Evolutionary conservation across 2,797 vertebrate species (phyloP), one percentile per base, ranked within the genome.

Genomic region (Girardinus metallicus): DNA sequence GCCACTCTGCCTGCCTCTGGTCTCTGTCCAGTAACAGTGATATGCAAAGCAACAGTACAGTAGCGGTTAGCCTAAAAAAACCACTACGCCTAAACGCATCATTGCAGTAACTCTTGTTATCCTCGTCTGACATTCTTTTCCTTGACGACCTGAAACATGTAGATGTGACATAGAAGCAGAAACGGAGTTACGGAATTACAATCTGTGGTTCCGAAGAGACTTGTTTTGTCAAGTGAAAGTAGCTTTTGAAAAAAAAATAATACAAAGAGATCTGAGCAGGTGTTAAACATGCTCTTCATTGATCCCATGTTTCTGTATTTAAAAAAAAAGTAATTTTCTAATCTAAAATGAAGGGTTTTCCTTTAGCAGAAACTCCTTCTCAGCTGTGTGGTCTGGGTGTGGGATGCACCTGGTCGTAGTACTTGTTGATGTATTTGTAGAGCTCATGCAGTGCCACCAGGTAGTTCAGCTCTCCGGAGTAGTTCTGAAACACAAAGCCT

Each of bases 401-500:
- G 12, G 5, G 26, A 71, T 11, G 4, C 47, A 99, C 98, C 98
- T 99, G 98, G 93, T 99, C 98, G 1, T 99, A 99, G 95, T 99
- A 99, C 80, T 99, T 99, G 95, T 99, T 99, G 96, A 99, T 99
- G 91, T 99, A 99, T 93, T 99, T 99, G 96, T 99, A 99, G 75
- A 99, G 94, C 90, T 99, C 98, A 1, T 99, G 98, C 74, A 99
- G 94, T 57, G 98, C 98, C 49, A 99, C 98, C 84, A 98, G 94
- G 64, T 97, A 98, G 93, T 99, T 99, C 15, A 99, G 96, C 93
- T 98, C 98, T 91, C 97, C 97, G 78, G 98, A 98, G 94, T 96
- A 97, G 95, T 98, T 99, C 98, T 99, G 93, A 91, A 93, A 95
- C 60, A 83, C 57, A 87, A 76, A 79, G 2, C n/a, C 41, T 13